These are phyloP conservation scores for Spatula versicolor DNA, from an alignment of 2,797 vertebrate species.

Conservation along the genomic window DNA sequence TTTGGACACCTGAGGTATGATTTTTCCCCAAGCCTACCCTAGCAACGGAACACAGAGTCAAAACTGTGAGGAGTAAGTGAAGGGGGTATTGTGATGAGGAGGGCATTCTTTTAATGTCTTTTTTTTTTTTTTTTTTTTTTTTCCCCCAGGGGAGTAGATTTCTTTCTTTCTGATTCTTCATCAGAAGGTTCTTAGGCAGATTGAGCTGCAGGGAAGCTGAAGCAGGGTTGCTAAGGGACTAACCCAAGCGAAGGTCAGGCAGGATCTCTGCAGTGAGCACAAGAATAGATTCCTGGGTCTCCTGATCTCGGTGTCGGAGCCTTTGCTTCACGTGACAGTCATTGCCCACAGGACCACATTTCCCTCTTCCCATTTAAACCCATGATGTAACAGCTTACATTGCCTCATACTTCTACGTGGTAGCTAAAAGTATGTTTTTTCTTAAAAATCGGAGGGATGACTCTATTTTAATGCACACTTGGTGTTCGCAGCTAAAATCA, in stretches of 20 bases:
- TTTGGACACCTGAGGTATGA: background rate
- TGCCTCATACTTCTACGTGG: background rate
- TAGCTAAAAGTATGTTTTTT: background rate
- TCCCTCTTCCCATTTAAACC: background rate
- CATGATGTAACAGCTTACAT: background rate
- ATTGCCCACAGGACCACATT: background rate
- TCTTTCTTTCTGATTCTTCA: background rate
- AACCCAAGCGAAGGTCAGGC: background rate
- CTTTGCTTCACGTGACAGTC: background rate
- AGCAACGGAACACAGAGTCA: background rate
- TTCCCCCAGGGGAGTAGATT: accelerated
- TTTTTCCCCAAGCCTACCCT: background rate
- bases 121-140: background rate
- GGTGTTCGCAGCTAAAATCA: background rate
- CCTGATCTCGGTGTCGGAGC: background rate
- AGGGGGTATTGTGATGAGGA: accelerated
- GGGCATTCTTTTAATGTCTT: background rate
- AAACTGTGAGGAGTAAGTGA: accelerated
- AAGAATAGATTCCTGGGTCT: background rate
- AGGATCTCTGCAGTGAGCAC: background rate
- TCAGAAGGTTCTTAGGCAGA: background rate
- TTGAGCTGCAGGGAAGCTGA: background rate
- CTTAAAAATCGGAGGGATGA: background rate
- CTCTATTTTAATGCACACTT: background rate
- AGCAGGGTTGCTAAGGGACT: background rate